Base-by-base conservation (phyloP, 2,888 invertebrate genomes). In the Drosophila antonietae region DNA sequence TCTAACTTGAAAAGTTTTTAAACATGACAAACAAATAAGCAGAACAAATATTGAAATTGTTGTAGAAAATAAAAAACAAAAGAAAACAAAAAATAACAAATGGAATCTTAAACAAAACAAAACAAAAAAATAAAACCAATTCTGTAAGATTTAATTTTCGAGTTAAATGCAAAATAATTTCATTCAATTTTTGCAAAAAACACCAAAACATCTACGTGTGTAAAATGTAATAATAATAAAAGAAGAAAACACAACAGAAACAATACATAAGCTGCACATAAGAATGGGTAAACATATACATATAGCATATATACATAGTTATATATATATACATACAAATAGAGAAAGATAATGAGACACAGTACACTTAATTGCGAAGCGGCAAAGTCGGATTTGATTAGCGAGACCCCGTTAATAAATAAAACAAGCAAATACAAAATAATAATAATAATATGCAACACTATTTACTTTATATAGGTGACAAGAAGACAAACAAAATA, bases 391-490 rank as follows among this genome's bases (percentile, higher is more conserved):
- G 86, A 85, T 88, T 88, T 83, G 88, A 83, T 85, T 83, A 83
- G 83, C 78, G 71, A 68, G 64, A 69, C 33, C 66, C 71, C 63
- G 86, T 80, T 84, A 85, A 88, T 78, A 68, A 70, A 78, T 69
- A 75, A 57, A 53, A 59, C 35, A 39, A 56, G 12, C 43, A 57
- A 58, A 53, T 43, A 62, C 53, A 68, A 67, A 61, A 53, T 37
- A 58, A 53, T 43, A 58, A 62, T 58, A 68, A 67, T 75, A 75
- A 80, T 85, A 83, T 76, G 83, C 75, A 86, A 86, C 75, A 85
- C 84, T 85, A 85, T 85, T 85, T 85, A 85, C 84, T 88, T 85
- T 85, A 85, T 78, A 78, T 86, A 85, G 83, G 86, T 78, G 88
- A 86, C 88, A 84, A 88, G 74, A 85, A 53, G 73, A 81, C 73